Conservation (phyloP, 2,888 invertebrate genomes). For the Axea sp. region DNA sequence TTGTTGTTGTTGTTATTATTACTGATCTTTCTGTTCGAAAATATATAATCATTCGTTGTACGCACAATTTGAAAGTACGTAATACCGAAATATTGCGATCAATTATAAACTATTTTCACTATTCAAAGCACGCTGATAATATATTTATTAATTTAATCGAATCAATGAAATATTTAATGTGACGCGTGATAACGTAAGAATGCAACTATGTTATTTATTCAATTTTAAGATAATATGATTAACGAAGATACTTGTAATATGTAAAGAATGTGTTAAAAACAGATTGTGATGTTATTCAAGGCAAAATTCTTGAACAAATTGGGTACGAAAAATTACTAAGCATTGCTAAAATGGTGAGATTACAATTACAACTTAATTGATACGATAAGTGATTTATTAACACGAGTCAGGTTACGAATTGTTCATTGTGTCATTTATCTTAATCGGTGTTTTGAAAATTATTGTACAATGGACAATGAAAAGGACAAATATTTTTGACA, state of each 20-base stretch:
- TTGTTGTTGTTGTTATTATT: too few relatives aligned
- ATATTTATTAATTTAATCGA: conserved; percentile 15
- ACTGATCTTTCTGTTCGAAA: too few relatives aligned
- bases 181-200: background rate
- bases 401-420: conserved; percentile 16
- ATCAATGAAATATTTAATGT: background rate
- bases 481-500: conserved; percentile 2
- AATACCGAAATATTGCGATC: too few relatives aligned
- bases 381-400: conserved; percentile 1
- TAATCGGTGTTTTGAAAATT: background rate
- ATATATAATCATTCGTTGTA: too few relatives aligned
- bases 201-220: background rate
- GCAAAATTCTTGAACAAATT: conserved; percentile 18
- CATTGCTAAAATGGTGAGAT: too few relatives aligned
- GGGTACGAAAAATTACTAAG: too few relatives aligned
- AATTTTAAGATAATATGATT: conserved; percentile 18
- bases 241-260: conserved; percentile 22
- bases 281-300: conserved; percentile 21
- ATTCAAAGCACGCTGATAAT: too few relatives aligned
- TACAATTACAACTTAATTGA: conserved; percentile 19
- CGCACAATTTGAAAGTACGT: too few relatives aligned
- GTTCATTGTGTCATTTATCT: conserved; percentile 7
- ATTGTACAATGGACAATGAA: conserved; percentile 1
- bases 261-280: conserved; percentile 36
- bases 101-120: too few relatives aligned